Conservation (phyloP, 2,888 invertebrate species). For the Leptopilina syphax region DNA sequence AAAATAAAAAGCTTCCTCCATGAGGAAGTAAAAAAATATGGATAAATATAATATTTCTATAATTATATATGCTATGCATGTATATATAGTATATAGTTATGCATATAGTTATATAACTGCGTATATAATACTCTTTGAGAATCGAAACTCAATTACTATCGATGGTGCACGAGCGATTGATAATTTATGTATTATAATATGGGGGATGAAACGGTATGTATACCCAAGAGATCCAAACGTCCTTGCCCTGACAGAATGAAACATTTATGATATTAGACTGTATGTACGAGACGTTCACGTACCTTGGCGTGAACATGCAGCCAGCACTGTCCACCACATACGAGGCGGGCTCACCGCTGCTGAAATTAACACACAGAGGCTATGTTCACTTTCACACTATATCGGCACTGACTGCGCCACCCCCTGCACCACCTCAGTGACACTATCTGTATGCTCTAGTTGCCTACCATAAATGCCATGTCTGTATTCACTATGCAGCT, state of each 20-base stretch:
- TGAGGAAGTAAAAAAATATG: too few species aligned
- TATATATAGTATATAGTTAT: too few species aligned
- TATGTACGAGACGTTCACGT: constrained; percentile 72
- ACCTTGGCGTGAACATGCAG: constrained; percentile 79
- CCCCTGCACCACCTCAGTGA: constrained; percentile 59
- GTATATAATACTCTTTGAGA: background rate
- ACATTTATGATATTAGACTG: constrained; percentile 42
- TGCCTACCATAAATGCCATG: constrained; percentile 31
- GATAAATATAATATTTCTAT: too few species aligned
- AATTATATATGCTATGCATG: too few species aligned
- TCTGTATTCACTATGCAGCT: constrained; percentile 31
- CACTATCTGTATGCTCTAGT: constrained; percentile 44
- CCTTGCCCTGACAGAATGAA: constrained; percentile 46
- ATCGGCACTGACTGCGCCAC: constrained; percentile 58
- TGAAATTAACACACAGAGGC: constrained; percentile 67
- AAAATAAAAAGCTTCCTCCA: too few species aligned
- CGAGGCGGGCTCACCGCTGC: constrained; percentile 76
- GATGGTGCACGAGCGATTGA: constrained; percentile 19
- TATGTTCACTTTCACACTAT: constrained; percentile 67
- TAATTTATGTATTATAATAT: constrained; percentile 18
- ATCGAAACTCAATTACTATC: constrained; percentile 10
- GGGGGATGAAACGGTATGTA: constrained; percentile 25
- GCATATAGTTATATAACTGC: too few species aligned
- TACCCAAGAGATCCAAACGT: constrained; percentile 48
- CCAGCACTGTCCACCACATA: constrained; percentile 78